Percentiles rank a stretch among this genome's conserved stretches.
Conservation (phyloP, 1,140 invertebrate species). For the Pseudomyrmex gracilis region DNA sequence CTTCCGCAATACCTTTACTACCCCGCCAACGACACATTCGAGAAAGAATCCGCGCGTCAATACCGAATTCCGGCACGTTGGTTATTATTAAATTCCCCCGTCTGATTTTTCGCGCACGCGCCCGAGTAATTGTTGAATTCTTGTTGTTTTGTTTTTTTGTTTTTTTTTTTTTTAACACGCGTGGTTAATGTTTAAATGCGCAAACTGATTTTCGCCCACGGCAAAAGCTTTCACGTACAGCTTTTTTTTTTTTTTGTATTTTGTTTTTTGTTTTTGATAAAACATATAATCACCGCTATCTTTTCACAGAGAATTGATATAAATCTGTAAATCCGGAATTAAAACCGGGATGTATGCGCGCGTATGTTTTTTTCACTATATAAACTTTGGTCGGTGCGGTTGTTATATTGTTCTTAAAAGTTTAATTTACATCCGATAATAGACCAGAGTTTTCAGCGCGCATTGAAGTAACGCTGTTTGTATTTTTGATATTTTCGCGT, state of each 20-base stretch:
- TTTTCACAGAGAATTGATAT: background rate
- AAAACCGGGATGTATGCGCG: background rate
- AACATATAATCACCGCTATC: too few relatives aligned
- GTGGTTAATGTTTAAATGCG: background rate
- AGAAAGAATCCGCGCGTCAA: slow-evolving; percentile 46
- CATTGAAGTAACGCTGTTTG: slow-evolving; percentile 10
- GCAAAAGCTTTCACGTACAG: background rate
- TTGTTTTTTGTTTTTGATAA: too few relatives aligned
- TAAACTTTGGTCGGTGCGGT: background rate
- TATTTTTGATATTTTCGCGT: slow-evolving; percentile 39
- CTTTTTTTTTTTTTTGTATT: background rate
- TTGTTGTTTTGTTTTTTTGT: background rate
- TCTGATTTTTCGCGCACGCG: background rate
- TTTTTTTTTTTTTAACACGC: background rate
- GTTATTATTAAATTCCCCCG: slow-evolving; percentile 53
- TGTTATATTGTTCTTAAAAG: slow-evolving; percentile 41
- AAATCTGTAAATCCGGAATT: background rate
- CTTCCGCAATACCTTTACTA: slow-evolving; percentile 16
- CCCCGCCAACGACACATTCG: slow-evolving; percentile 28
- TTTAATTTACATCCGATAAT: slow-evolving; percentile 35
- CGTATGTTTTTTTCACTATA: background rate
- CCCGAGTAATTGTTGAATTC: slow-evolving; percentile 30
- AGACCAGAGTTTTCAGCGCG: slow-evolving; percentile 34
- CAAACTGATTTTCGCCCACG: background rate
- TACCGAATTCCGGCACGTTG: slow-evolving; percentile 22